phyloP scores from a whole-genome alignment of 64 coral and sea anemone species.

The Platygyra sinensis region DNA sequence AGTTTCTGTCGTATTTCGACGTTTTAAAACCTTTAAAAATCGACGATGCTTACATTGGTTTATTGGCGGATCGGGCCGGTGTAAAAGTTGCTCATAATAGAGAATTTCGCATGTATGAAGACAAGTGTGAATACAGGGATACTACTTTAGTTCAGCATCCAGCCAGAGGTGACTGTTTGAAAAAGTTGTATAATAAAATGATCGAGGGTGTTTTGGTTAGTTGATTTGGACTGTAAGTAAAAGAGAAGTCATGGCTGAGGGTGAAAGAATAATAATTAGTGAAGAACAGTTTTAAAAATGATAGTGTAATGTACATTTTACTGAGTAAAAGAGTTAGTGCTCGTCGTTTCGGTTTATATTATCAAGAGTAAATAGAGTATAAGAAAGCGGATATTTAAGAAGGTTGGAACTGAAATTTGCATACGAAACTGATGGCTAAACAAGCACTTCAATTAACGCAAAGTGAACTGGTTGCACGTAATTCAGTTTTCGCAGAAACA shows the following conservation, averaged over 20 bases:
- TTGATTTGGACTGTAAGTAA: background rate
- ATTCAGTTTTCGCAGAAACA: no score
- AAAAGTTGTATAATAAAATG: constrained; percentile 55
- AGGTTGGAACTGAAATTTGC: no score
- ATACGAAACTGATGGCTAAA: no score
- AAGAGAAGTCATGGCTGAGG: background rate
- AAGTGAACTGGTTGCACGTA: no score
- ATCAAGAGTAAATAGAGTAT: no score
- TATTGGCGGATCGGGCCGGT: constrained; percentile 44
- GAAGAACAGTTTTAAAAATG: no score
- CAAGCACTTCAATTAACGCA: no score
- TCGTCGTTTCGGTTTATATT: no score
- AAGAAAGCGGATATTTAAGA: no score
- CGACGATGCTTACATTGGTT: constrained; percentile 71
- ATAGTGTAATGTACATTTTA: no score
- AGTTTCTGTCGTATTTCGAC: constrained; percentile 38
- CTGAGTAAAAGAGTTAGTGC: no score
- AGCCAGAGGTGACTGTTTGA: constrained; percentile 53
- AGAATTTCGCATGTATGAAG: constrained; percentile 76
- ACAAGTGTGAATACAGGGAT: constrained; percentile 43
- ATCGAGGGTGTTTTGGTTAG: constrained; percentile 21
- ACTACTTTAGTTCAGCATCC: constrained; percentile 76
- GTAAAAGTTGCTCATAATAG: constrained; percentile 31
- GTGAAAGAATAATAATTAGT: no score
- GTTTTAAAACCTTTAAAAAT: constrained; percentile 56